Base-by-base conservation (phyloP, 1,140 invertebrate genomes). In the Drosophila quadrilineata region DNA sequence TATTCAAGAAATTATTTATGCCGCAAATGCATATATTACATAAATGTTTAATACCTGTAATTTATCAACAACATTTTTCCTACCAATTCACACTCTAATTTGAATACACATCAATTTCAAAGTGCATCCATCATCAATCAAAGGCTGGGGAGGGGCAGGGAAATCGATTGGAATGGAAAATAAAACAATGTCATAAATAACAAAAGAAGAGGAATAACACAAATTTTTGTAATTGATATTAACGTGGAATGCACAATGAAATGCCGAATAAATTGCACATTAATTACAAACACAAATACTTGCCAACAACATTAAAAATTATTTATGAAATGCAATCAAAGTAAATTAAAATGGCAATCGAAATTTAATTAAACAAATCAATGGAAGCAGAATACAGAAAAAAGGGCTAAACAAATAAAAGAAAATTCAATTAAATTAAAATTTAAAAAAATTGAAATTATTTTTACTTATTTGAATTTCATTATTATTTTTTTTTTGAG, bases 291-390 rank as follows among this genome's bases (percentile, higher is more conserved):
- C 38, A 46, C 22, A 54, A 62, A 53, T 16, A 8, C 43, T 16
- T 40, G 14, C 8, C 3, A 9, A 3, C 9, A n/a, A 10, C 2
- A 26, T 57, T 48, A 36, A 64, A 48, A 64, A 16, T 41, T 21
- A 38, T 52, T 19, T 33, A 28, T 62, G 31, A 54, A 56, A 45
- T 41, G 28, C 21, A 35, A 67, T 46, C 35, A 48, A 29, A 24
- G 26, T 9, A 54, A 22, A 21, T 35, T 22, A 22, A 54, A 45
- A 14, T 6, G 12, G 8, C 54, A 28, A 36, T 49, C 33, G 22
- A 58, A 48, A 48, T 58, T 38, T 31, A 40, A 38, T 46, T 40
- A 24, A 38, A 43, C 33, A 52, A 52, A 33, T 19, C 52, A 33
- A 52, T 26, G n/a, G 26, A 24, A 12, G 9, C n/a, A 43, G 21